These are phyloP conservation scores for Lepus europaeus DNA, from an alignment of 2,113 vertebrate species.

Conservation along the genomic window DNA sequence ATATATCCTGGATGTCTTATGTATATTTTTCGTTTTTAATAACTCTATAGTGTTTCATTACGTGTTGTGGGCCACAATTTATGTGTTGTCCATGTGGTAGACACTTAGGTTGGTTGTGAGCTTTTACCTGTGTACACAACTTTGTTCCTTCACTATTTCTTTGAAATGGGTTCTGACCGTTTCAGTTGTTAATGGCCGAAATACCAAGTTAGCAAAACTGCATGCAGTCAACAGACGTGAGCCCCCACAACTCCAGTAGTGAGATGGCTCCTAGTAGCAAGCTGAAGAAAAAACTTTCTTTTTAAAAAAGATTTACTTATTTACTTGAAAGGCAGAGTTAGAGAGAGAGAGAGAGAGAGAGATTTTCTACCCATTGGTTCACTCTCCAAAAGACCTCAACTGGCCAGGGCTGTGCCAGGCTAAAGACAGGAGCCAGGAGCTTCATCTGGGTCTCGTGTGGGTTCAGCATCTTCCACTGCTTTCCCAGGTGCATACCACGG, in stretches of 20 bases:
- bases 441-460: too few species aligned
- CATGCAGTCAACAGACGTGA: not conserved
- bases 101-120: constrained; percentile 34
- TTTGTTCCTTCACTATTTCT: constrained; percentile 51
- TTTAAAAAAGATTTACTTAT: too few species aligned
- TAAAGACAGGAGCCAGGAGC: too few species aligned
- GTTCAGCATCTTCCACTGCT: too few species aligned
- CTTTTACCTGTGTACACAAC: constrained; percentile 15
- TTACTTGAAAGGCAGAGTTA: too few species aligned
- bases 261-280: not conserved
- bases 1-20: constrained; percentile 14
- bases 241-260: not conserved
- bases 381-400: too few species aligned
- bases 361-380: too few species aligned
- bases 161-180: constrained; percentile 25
- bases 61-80: not conserved
- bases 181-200: constrained; percentile 57
- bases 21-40: constrained; percentile 6
- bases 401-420: too few species aligned
- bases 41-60: not conserved
- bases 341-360: too few species aligned
- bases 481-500: too few species aligned
- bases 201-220: not conserved
- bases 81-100: constrained; percentile 11
- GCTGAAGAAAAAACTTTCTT: not conserved